Conservation (phyloP, 2,888 invertebrate species). For the Bellardia pandia region DNA sequence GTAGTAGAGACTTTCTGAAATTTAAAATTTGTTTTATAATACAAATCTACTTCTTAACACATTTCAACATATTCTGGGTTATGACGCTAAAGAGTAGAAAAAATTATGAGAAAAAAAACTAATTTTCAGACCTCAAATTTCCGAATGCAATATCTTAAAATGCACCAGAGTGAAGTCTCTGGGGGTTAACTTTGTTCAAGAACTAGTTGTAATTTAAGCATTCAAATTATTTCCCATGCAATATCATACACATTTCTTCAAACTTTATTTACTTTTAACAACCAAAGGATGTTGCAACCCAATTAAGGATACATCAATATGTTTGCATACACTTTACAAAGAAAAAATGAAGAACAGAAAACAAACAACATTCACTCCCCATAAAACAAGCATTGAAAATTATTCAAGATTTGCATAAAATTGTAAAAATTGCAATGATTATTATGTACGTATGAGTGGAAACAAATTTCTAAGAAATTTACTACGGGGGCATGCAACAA, state of each 20-base stretch:
- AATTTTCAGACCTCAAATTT: too few relatives aligned
- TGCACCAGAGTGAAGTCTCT: too few relatives aligned
- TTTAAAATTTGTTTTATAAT: too few relatives aligned
- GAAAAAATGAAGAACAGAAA: not conserved
- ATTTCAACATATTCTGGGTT: too few relatives aligned
- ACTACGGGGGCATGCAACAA: conserved; percentile 1
- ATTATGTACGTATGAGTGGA: conserved; percentile 36
- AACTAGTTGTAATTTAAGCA: too few relatives aligned
- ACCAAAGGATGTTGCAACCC: not conserved
- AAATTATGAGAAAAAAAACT: too few relatives aligned
- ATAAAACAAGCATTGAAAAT: conserved; percentile 43
- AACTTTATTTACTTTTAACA: not conserved
- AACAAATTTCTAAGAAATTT: conserved; percentile 62
- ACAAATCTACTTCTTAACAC: too few relatives aligned
- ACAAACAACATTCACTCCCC: conserved; percentile 14
- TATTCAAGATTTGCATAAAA: conserved; percentile 52
- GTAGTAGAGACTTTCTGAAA: too few relatives aligned
- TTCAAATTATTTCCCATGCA: not conserved
- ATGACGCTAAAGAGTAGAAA: too few relatives aligned
- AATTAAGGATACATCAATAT: not conserved
- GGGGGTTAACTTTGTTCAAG: too few relatives aligned
- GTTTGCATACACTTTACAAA: not conserved
- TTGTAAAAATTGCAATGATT: conserved; percentile 52
- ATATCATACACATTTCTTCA: not conserved
- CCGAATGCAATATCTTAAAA: too few relatives aligned